A percentile compares a stretch with the other conserved stretches of the same genome.
phyloP scores from a whole-genome alignment of 2,113 vertebrate genomes.

The Lagopus leucura region DNA sequence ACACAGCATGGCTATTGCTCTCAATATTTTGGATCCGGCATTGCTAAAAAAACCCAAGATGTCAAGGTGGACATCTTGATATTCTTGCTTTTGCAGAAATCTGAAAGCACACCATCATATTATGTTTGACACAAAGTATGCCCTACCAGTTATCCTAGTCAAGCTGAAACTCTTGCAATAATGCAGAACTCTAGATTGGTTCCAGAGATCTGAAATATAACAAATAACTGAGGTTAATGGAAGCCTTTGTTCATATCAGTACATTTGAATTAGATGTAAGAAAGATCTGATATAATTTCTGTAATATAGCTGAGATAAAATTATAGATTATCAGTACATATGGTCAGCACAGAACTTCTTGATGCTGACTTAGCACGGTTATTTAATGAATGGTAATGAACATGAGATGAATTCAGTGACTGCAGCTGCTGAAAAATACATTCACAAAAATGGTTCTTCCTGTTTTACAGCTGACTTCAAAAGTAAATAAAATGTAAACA shows the following conservation, averaged over 20 bases:
- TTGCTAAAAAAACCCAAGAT: background rate
- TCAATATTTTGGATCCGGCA: background rate
- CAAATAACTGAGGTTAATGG: background rate
- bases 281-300: background rate
- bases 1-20: background rate
- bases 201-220: background rate
- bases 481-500: background rate
- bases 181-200: background rate
- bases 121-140: rapidly evolving
- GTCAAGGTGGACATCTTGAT: background rate
- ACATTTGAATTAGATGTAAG: background rate
- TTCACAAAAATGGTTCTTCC: background rate
- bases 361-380: background rate
- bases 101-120: background rate
- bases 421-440: background rate
- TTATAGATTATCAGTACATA: background rate
- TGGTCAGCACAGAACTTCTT: background rate
- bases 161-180: background rate
- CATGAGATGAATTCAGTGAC: background rate
- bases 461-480: background rate
- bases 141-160: background rate
- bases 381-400: background rate
- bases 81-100: background rate
- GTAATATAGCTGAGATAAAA: background rate
- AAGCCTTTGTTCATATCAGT: background rate